phyloP scores from a whole-genome alignment of 2,797 vertebrate genomes.

The Pseudochromis fuscus region DNA sequence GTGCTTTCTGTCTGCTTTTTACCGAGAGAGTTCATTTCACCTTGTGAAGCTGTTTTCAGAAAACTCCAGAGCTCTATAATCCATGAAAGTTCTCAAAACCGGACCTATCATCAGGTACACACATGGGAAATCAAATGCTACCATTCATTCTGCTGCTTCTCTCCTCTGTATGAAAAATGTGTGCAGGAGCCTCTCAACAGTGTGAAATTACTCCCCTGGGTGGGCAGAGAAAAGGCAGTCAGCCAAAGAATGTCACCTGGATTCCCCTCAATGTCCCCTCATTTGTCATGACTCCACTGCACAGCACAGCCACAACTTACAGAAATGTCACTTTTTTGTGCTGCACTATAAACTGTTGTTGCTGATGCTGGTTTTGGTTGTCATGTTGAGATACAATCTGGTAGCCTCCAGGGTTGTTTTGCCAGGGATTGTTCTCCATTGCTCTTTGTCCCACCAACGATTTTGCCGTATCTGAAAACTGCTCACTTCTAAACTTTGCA shows the following conservation, averaged over 20 bases:
- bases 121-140: constrained; percentile 78
- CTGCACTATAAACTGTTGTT: constrained; percentile 58
- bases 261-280: constrained; percentile 69
- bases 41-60: constrained; percentile 46
- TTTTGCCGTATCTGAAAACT: constrained; percentile 16
- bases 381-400: constrained; percentile 59
- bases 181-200: constrained; percentile 66
- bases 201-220: constrained; percentile 80
- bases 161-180: constrained; percentile 73
- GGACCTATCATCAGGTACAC: constrained; percentile 69
- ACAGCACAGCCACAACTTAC: constrained; percentile 45
- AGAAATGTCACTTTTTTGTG: constrained; percentile 34
- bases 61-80: constrained; percentile 64
- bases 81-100: constrained; percentile 64
- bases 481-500: constrained; percentile 5
- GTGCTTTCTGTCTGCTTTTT: constrained; percentile 39
- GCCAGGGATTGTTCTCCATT: constrained; percentile 16
- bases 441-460: constrained; percentile 18
- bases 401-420: constrained; percentile 44
- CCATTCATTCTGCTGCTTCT: constrained; percentile 74
- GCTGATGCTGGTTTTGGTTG: constrained; percentile 49
- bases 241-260: constrained; percentile 76
- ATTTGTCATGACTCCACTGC: constrained; percentile 72
- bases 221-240: constrained; percentile 78
- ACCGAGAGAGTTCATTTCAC: constrained; percentile 45